Evolutionary conservation across 37 sponge, comb jelly and placozoan species (phyloP).

Genomic region (Lycopodina hypogea): DNA sequence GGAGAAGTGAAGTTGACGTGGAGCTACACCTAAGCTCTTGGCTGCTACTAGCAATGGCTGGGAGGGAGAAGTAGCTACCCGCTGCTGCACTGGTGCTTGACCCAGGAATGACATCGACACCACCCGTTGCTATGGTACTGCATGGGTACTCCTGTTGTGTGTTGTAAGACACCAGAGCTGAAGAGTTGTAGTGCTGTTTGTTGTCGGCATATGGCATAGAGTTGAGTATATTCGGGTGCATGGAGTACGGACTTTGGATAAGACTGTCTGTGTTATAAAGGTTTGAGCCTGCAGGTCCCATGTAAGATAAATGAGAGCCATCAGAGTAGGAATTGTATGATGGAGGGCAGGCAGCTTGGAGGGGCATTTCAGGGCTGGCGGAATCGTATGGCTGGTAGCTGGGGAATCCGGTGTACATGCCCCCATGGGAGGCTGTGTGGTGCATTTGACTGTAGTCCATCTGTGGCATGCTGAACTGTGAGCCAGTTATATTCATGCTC

Average conservation of each 20-base stretch:
- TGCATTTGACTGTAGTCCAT: background rate
- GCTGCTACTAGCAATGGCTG: background rate
- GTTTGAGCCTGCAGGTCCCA: constrained; percentile 21
- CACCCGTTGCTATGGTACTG: background rate
- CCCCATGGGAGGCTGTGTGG: background rate
- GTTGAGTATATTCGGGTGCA: constrained; percentile 3
- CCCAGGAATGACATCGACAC: too few relatives aligned
- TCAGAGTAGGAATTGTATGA: constrained; percentile 20
- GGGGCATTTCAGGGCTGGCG: background rate
- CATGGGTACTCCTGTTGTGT: background rate
- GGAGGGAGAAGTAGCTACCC: background rate
- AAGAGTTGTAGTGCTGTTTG: background rate
- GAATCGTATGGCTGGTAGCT: background rate
- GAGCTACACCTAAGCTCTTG: background rate
- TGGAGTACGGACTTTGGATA: constrained; percentile 5
- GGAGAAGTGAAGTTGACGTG: background rate
- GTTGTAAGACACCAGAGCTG: background rate
- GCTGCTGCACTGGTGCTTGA: too few relatives aligned
- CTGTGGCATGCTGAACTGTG: background rate
- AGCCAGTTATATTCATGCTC: background rate
- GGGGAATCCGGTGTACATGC: background rate
- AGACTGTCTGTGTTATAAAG: constrained; percentile 8
- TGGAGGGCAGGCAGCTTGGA: constrained; percentile 20
- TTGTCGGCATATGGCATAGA: constrained; percentile 1
- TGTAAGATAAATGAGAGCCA: background rate